Evolutionary conservation across 2,797 vertebrate species (phyloP), one percentile per base, ranked within the genome.

Genomic region (Anniella stebbinsi): DNA sequence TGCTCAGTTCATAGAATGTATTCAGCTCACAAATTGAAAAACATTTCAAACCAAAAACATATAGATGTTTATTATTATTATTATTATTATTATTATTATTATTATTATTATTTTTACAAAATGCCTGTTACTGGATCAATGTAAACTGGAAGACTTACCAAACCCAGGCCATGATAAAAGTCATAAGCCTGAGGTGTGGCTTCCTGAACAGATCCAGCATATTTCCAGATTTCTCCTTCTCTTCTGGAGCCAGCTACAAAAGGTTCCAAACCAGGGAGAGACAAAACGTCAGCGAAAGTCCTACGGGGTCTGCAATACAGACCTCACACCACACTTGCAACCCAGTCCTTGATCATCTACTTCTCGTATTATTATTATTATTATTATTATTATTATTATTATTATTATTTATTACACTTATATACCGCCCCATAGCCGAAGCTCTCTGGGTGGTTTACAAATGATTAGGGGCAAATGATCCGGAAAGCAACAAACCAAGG

Each of bases 201-300:
- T 97, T 95, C 94, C 94, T 96, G 93, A 99, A 97, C 91, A 99
- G 96, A 93, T 99, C 98, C 95, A 98, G 82, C 87, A 97, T 92
- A 67, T 1, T 97, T 91, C 97, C 96, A 89, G 90, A 93, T 92
- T 94, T 93, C 12, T 28, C 11, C 38, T 96, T 67, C 57, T 82
- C 87, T 84, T 97, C 97, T 1, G 89, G 87, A 25, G 80, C 89
- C 87, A 97, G 0, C 96, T 97, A 90, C 36, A 89, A 93, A n/a
- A 84, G 2, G 8, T 1, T 81, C 73, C 81, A 77, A 78, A 13
- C 0, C n/a, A 86, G 17, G 48, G 28, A 51, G 84, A 89, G 86
- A 54, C 11, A 77, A 23, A 66, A 70, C 10, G 18, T 90, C 69
- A 90, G 30, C 60, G 25, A 70, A 6, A 73, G 45, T 17, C 7